Percentiles rank a stretch among this genome's conserved stretches.
Evolutionary conservation across 2,797 vertebrate genomes (phyloP).

Genomic region (Erithacus rubecula): DNA sequence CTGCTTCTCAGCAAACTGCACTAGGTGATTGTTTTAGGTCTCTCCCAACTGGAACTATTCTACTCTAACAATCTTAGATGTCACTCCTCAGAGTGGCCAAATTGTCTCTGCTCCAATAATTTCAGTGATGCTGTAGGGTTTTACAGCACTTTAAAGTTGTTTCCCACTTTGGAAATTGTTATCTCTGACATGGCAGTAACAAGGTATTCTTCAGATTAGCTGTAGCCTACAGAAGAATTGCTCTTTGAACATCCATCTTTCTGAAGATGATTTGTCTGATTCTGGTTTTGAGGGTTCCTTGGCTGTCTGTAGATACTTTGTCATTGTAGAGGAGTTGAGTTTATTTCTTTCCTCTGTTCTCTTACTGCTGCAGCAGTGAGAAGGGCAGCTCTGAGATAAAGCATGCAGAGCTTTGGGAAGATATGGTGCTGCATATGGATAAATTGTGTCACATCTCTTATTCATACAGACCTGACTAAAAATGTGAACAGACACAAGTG

Average conservation of each 20-base stretch:
- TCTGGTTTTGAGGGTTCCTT: neutral
- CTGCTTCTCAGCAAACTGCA: neutral
- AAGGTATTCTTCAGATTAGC: neutral
- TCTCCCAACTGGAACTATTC: neutral
- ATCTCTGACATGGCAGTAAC: neutral
- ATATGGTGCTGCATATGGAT: neutral
- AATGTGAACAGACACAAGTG: neutral
- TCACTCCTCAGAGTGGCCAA: neutral
- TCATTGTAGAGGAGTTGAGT: neutral
- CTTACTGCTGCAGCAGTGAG: neutral
- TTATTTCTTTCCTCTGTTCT: neutral
- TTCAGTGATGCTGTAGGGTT: neutral
- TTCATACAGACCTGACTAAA: neutral
- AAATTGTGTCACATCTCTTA: slow-evolving; percentile 42
- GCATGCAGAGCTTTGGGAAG: neutral
- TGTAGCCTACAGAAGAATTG: neutral
- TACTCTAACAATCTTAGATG: neutral
- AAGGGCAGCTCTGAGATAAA: neutral
- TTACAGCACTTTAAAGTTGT: neutral
- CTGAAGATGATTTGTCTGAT: neutral
- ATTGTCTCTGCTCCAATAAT: neutral
- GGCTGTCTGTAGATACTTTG: neutral
- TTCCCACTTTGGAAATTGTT: neutral
- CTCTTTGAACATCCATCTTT: neutral
- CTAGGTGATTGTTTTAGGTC: neutral